phyloP scores from a whole-genome alignment of 2,797 vertebrate genomes.

The Coregonus suidteri region DNA sequence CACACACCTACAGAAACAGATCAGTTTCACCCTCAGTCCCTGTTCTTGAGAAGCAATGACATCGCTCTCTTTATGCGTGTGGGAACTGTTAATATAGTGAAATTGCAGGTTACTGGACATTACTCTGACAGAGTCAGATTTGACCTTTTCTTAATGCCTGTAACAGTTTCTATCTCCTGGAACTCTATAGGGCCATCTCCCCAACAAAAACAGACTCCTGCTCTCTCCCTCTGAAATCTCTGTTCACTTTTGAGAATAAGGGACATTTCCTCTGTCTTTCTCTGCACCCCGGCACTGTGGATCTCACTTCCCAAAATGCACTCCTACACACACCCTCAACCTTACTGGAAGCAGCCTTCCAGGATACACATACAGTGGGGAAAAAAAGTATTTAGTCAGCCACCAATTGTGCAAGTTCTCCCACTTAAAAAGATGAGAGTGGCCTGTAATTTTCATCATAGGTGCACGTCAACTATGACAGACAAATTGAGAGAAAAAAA shows the following conservation, averaged over 20 bases:
- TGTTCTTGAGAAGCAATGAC: neutral
- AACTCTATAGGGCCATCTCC: no score
- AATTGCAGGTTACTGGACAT: neutral
- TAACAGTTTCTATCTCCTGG: neutral
- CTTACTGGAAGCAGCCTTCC: no score
- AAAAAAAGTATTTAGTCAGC: no score
- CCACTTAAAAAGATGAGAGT: no score
- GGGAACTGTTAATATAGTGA: neutral
- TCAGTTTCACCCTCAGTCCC: conserved; percentile 14
- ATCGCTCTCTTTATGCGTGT: neutral
- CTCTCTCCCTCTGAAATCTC: neutral
- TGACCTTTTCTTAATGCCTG: conserved; percentile 6
- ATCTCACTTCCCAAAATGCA: conserved; percentile 58
- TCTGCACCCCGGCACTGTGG: conserved; percentile 4
- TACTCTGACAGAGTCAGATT: neutral
- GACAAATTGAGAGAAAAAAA: no score
- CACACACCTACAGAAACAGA: neutral
- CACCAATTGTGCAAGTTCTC: no score
- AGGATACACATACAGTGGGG: conserved; percentile 3
- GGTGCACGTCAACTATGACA: no score
- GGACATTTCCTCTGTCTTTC: neutral
- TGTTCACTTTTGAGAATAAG: neutral
- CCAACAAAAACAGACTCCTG: no score
- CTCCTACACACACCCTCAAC: conserved; percentile 7
- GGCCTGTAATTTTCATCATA: no score